A percentile compares a stretch with the other conserved stretches of the same genome.
phyloP scores from a whole-genome alignment of 2,888 invertebrate species.

The Platerodrilus igneus region DNA sequence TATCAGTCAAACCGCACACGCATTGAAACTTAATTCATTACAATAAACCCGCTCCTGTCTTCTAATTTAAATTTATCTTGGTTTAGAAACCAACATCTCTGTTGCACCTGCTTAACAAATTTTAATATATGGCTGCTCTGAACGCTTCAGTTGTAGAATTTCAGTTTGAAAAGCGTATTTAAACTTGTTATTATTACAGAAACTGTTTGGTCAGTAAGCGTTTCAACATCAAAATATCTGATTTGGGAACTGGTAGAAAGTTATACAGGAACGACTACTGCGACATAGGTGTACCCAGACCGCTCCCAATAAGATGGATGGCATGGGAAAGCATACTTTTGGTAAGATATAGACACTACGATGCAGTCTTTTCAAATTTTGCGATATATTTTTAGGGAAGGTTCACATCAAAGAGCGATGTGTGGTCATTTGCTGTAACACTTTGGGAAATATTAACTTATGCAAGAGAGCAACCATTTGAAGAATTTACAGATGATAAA shows the following conservation, averaged over 20 bases:
- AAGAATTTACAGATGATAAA: slow-evolving; percentile 72
- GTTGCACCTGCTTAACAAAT: too few species aligned
- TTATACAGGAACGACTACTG: slow-evolving; percentile 75
- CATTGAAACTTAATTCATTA: too few species aligned
- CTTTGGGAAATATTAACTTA: slow-evolving; percentile 84
- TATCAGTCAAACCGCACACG: too few species aligned
- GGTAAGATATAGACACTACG: slow-evolving; percentile 49
- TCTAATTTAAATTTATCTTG: too few species aligned
- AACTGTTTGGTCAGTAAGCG: slow-evolving; percentile 78
- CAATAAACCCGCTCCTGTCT: too few species aligned
- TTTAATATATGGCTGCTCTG: too few species aligned
- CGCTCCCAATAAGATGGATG: slow-evolving; percentile 82
- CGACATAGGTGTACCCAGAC: slow-evolving; percentile 64
- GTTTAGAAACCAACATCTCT: too few species aligned
- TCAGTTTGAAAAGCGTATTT: too few species aligned
- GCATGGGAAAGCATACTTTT: slow-evolving; percentile 78
- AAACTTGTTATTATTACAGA: slow-evolving; percentile 54
- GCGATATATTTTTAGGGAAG: slow-evolving; percentile 59
- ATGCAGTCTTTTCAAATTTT: neutral
- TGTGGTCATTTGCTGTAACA: slow-evolving; percentile 85
- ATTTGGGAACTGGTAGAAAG: slow-evolving; percentile 67
- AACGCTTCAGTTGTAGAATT: too few species aligned
- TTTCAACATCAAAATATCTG: slow-evolving; percentile 68
- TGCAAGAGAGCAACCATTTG: slow-evolving; percentile 78
- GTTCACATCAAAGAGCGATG: slow-evolving; percentile 78